Conservation (phyloP, 2,113 vertebrate species). For the Notothenia rossii region DNA sequence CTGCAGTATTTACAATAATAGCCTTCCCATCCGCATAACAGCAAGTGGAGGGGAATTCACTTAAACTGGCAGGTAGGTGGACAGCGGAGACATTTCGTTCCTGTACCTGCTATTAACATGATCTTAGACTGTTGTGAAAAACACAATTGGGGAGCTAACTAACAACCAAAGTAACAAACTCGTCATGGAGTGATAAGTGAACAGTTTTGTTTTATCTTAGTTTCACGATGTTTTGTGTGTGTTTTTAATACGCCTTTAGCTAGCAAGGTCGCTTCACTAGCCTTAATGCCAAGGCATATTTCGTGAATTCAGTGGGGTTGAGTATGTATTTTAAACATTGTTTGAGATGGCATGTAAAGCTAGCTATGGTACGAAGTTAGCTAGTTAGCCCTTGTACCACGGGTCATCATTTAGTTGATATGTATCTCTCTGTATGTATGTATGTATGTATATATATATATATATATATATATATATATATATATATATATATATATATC, state of each 20-base stretch:
- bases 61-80: conserved; percentile 47
- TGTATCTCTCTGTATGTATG: not conserved
- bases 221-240: not conserved
- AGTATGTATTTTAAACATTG: not conserved
- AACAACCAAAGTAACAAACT: not conserved
- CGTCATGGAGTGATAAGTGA: not conserved
- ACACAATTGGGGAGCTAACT: conserved; percentile 24
- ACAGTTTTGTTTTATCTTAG: not conserved
- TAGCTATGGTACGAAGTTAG: conserved; percentile 4
- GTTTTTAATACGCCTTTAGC: not conserved
- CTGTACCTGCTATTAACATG: not conserved
- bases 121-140: not conserved
- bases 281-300: not conserved
- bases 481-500: not conserved
- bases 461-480: no score
- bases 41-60: conserved; percentile 6
- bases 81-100: conserved; percentile 5
- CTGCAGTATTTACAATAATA: not conserved
- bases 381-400: not conserved
- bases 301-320: not conserved
- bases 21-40: not conserved
- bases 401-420: not conserved
- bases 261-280: not conserved
- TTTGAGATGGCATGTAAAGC: conserved; percentile 2
- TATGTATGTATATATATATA: not conserved